A percentile compares a stretch with the other conserved stretches of the same genome.
phyloP scores from a whole-genome alignment of 2,113 vertebrate species.

The Struthio camelus region DNA sequence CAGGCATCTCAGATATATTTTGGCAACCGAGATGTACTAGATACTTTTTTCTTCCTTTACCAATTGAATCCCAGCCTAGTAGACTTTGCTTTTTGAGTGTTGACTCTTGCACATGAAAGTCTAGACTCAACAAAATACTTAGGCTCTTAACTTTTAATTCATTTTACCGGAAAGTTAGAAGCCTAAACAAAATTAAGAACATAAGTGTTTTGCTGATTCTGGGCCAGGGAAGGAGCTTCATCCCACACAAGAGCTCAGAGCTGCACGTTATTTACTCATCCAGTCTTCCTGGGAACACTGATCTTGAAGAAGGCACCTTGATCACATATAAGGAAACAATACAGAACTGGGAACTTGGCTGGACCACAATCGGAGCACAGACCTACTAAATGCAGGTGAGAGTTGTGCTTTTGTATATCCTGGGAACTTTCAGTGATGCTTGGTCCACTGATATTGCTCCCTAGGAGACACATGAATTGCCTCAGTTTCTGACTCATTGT shows the following conservation, averaged over 20 bases:
- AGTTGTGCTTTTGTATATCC: not conserved
- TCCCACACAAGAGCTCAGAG: not conserved
- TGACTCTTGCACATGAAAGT: not conserved
- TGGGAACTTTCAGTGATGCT: not conserved
- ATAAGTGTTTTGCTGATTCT: not conserved
- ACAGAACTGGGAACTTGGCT: not conserved
- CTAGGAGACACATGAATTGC: rapidly evolving
- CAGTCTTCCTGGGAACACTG: not conserved
- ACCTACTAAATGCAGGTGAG: not conserved
- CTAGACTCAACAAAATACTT: not conserved
- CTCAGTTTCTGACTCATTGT: not conserved
- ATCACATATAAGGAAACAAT: not conserved
- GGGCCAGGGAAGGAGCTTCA: not conserved
- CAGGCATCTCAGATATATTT: not conserved
- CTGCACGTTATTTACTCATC: not conserved
- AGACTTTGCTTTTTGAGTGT: not conserved
- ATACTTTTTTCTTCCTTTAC: not conserved
- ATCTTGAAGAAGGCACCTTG: not conserved
- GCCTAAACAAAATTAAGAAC: not conserved
- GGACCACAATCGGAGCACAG: rapidly evolving
- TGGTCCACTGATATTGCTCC: not conserved
- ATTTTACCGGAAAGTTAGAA: not conserved
- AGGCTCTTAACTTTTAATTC: not conserved
- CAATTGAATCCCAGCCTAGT: not conserved
- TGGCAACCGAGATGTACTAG: not conserved